phyloP scores from a whole-genome alignment of 2,888 invertebrate genomes.

The Harpalus rufipes region DNA sequence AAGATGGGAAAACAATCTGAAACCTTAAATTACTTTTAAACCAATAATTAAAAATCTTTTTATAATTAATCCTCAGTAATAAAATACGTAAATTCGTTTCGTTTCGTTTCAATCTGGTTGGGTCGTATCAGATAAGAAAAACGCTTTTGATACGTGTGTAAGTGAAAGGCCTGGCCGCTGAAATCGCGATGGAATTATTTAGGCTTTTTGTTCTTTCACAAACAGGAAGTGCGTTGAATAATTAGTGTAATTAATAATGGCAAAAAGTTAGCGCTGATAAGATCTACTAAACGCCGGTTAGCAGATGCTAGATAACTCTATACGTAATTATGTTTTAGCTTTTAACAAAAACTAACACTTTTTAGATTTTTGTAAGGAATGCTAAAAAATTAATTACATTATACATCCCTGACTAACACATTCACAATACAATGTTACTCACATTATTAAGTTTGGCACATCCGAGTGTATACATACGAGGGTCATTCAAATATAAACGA shows the following conservation, averaged over 20 bases:
- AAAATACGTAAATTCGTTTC: conserved; percentile 23
- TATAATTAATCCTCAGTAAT: conserved; percentile 25
- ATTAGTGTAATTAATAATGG: conserved; percentile 61
- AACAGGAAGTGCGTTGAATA: conserved; percentile 60
- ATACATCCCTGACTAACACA: no score
- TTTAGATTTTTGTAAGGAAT: conserved; percentile 10
- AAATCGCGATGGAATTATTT: conserved; percentile 56
- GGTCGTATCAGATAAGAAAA: conserved; percentile 34
- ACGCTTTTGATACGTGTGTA: neutral
- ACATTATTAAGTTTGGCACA: no score
- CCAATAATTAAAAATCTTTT: conserved; percentile 36
- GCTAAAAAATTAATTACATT: neutral
- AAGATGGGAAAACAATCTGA: conserved; percentile 10
- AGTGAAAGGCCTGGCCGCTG: conserved; percentile 52
- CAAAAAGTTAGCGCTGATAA: conserved; percentile 50
- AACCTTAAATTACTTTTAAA: conserved; percentile 32
- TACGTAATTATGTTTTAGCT: conserved; percentile 43
- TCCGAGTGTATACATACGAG: no score
- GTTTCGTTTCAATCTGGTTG: neutral
- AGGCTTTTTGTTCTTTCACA: conserved; percentile 57
- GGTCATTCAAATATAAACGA: no score
- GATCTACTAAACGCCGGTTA: conserved; percentile 46
- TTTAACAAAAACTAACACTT: neutral
- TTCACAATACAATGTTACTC: no score
- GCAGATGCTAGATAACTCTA: conserved; percentile 8